These are phyloP conservation scores for Pogonophryne albipinna DNA, from an alignment of 2,797 vertebrate species.

Conservation along the genomic window DNA sequence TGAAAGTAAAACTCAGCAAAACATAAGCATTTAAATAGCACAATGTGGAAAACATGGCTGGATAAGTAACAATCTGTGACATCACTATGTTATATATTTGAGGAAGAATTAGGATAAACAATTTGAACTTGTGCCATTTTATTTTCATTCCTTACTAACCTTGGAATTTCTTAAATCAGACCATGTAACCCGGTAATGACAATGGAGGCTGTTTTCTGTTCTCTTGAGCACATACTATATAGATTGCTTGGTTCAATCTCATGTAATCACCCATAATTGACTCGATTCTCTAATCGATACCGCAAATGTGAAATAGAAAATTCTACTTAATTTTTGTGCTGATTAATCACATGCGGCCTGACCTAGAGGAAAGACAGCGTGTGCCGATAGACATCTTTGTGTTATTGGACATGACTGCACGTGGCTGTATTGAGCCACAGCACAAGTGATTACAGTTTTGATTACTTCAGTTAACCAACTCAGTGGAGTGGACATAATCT, in stretches of 20 bases:
- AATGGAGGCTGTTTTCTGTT: constrained; percentile 48
- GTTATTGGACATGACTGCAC: constrained; percentile 64
- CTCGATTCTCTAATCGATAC: constrained; percentile 76
- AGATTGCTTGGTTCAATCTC: constrained; percentile 57
- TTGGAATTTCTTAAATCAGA: constrained; percentile 27
- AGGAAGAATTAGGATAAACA: not conserved
- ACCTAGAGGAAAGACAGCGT: constrained; percentile 40
- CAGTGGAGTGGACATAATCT: constrained; percentile 56
- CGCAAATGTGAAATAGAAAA: constrained; percentile 70
- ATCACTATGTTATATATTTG: not conserved
- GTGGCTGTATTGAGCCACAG: constrained; percentile 57
- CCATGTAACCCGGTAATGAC: constrained; percentile 34
- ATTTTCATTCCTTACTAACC: not conserved
- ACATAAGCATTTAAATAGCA: constrained; percentile 1
- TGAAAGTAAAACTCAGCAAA: not conserved
- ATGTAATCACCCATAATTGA: constrained; percentile 74
- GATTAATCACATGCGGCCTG: constrained; percentile 63
- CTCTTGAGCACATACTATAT: constrained; percentile 52
- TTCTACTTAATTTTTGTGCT: constrained; percentile 70
- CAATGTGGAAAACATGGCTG: not conserved
- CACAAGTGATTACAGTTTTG: constrained; percentile 68
- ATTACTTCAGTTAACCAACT: constrained; percentile 68
- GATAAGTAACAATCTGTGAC: not conserved
- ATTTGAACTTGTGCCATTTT: not conserved
- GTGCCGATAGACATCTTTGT: constrained; percentile 58